Evolutionary conservation across 30 jellyfish, hydroid and myxozoan species (phyloP).

Genomic region (Chironex yamaguchii): DNA sequence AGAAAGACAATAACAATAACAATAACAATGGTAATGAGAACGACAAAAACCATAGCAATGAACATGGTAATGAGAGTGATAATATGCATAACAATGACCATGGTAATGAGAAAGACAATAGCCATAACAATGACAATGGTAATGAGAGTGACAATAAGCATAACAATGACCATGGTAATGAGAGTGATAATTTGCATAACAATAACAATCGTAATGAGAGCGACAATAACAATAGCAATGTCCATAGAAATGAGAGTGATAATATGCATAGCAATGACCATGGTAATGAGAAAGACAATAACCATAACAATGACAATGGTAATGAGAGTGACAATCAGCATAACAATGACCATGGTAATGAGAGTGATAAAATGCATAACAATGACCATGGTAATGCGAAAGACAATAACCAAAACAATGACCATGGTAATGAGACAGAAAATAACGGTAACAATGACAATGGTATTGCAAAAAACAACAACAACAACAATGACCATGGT

Average conservation of each 20-base stretch:
- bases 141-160: neutral
- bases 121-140: neutral
- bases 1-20: too few species aligned
- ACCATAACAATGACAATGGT: neutral
- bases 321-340: neutral
- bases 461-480: neutral
- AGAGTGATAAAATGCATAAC: neutral
- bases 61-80: too few species aligned
- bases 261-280: neutral
- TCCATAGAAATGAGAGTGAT: neutral
- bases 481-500: neutral
- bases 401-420: neutral
- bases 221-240: neutral
- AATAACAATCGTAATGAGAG: neutral
- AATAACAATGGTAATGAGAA: too few species aligned
- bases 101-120: neutral
- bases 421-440: neutral
- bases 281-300: neutral
- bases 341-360: neutral
- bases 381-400: neutral
- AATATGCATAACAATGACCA: too few species aligned
- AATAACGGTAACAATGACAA: too few species aligned
- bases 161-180: neutral
- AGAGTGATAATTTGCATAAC: neutral
- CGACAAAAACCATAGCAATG: too few species aligned